phyloP scores from a whole-genome alignment of 2,113 vertebrate genomes.

The Silurus asotus region DNA sequence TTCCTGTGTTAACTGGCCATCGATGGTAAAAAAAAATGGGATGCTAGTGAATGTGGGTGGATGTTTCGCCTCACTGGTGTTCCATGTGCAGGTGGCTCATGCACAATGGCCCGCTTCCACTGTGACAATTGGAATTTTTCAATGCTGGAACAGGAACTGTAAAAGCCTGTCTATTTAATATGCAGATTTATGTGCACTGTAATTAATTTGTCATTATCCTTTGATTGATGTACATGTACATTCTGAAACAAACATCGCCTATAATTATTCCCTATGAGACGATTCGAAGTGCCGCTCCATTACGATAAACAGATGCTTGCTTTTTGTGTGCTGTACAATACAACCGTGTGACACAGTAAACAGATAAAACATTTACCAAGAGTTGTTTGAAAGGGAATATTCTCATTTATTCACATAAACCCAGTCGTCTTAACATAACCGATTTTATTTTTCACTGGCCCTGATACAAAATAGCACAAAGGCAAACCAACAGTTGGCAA shows the following conservation, averaged over 20 bases:
- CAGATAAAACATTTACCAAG: slow-evolving; percentile 29
- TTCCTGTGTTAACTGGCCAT: neutral
- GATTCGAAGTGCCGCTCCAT: slow-evolving; percentile 61
- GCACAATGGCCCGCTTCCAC: slow-evolving; percentile 37
- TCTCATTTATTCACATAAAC: slow-evolving; percentile 7
- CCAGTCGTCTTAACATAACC: neutral
- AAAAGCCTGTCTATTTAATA: slow-evolving; percentile 57
- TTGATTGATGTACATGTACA: slow-evolving; percentile 64
- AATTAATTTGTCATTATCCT: slow-evolving; percentile 74
- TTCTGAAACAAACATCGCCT: slow-evolving; percentile 60
- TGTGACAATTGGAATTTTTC: slow-evolving; percentile 16
- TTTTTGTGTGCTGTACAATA: slow-evolving; percentile 43
- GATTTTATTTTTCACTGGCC: neutral
- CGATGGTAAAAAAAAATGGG: neutral
- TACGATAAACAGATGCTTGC: slow-evolving; percentile 71
- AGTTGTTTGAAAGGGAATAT: slow-evolving; percentile 19
- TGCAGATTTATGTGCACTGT: slow-evolving; percentile 64
- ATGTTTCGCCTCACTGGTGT: slow-evolving; percentile 2
- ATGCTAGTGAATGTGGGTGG: neutral
- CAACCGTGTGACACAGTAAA: slow-evolving; percentile 35
- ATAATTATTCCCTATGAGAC: slow-evolving; percentile 68
- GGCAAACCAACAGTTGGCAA: neutral
- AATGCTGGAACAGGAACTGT: slow-evolving; percentile 39
- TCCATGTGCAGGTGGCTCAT: slow-evolving; percentile 27
- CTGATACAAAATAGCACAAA: neutral